Evolutionary conservation across 2,113 vertebrate species (phyloP).

Genomic region (Apteryx owenii): DNA sequence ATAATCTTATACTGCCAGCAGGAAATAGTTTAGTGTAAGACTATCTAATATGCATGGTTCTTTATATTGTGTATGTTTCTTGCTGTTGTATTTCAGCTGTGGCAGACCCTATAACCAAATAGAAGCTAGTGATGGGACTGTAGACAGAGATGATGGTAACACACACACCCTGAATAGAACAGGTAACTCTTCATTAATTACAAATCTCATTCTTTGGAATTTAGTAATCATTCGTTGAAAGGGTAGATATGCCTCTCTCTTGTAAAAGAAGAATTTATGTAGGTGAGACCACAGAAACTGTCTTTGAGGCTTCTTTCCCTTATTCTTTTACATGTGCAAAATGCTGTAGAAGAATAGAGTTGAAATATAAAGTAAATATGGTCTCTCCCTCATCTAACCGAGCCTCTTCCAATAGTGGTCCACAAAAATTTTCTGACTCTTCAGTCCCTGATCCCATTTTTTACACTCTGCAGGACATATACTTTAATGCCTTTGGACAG

Average conservation of each 20-base stretch:
- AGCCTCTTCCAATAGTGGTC: neutral
- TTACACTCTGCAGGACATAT: neutral
- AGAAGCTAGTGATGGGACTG: constrained; percentile 79
- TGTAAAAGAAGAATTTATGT: neutral
- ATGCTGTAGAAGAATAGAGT: neutral
- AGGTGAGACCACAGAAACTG: neutral
- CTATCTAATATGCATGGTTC: neutral
- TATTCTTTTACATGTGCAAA: neutral
- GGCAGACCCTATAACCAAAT: constrained; percentile 88
- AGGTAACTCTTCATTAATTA: constrained; percentile 77
- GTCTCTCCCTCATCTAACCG: neutral
- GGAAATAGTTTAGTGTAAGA: neutral
- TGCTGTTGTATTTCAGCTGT: constrained; percentile 83
- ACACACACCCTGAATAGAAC: constrained; percentile 76
- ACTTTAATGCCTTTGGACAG: constrained; percentile 21
- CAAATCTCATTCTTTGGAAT: neutral
- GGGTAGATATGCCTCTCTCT: neutral
- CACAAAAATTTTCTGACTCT: neutral
- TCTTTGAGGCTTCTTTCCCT: neutral
- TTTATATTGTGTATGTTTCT: neutral
- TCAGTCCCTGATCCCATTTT: neutral
- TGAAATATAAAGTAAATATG: neutral
- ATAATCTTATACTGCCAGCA: neutral
- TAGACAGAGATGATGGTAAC: constrained; percentile 77
- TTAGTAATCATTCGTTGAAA: neutral